A percentile compares a stretch with the other conserved stretches of the same genome.
These are phyloP conservation scores for Leptinotarsa undecemlineata DNA, from an alignment of 1,140 invertebrate genomes.

Conservation along the genomic window DNA sequence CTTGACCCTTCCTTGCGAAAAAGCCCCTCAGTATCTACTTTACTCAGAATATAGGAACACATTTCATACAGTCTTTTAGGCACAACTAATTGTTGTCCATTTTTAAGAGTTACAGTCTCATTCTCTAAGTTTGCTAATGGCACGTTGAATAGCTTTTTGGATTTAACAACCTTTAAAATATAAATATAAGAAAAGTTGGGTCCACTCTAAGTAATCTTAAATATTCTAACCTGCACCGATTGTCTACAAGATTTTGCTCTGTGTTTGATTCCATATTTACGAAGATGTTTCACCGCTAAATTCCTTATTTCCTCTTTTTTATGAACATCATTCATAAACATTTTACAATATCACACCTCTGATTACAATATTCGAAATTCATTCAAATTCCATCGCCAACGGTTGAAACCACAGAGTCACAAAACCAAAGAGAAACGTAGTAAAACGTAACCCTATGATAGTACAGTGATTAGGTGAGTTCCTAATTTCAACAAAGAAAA, in stretches of 20 bases:
- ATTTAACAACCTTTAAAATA: constrained; percentile 46
- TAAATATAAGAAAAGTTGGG: background rate
- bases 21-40: constrained; percentile 75
- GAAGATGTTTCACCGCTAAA: constrained; percentile 63
- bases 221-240: constrained; percentile 58
- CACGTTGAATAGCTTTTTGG: constrained; percentile 65
- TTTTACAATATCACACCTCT: constrained; percentile 43
- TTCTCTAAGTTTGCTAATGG: constrained; percentile 63
- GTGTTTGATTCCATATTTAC: constrained; percentile 66
- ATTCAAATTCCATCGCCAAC: background rate
- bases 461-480: too few species aligned
- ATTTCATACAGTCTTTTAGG: constrained; percentile 77
- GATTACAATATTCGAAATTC: background rate
- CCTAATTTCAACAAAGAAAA: too few species aligned
- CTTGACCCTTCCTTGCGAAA: constrained; percentile 85
- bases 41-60: constrained; percentile 66
- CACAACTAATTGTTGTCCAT: constrained; percentile 65
- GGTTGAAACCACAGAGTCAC: background rate
- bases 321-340: constrained; percentile 68
- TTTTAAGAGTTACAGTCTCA: constrained; percentile 64
- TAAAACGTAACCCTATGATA: too few species aligned
- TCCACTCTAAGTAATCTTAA: too few species aligned
- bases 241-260: constrained; percentile 64
- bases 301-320: constrained; percentile 67
- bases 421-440: too few species aligned